These are phyloP conservation scores for Dicerorhinus sumatrensis DNA, from an alignment of 2,113 vertebrate species.

Conservation along the genomic window DNA sequence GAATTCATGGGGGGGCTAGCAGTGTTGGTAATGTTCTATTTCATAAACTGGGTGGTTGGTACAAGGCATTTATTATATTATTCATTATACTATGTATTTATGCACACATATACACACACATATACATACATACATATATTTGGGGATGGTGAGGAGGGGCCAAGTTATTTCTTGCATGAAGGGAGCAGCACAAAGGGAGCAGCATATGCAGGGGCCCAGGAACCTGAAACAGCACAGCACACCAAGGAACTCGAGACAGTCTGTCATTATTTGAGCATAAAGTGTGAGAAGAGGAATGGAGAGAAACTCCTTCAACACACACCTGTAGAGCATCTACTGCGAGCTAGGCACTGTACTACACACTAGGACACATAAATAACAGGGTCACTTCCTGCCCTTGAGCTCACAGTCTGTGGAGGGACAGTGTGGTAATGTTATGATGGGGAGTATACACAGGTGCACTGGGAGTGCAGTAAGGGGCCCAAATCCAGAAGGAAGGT, in stretches of 20 bases:
- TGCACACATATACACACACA: not conserved
- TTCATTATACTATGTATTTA: not conserved
- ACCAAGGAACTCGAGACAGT: not conserved
- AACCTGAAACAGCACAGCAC: not conserved
- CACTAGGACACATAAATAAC: not conserved
- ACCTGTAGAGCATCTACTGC: not conserved
- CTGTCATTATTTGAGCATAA: not conserved
- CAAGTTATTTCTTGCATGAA: not conserved
- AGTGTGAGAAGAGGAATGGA: not conserved
- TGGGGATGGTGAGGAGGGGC: not conserved
- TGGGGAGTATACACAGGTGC: not conserved
- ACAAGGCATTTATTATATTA: not conserved
- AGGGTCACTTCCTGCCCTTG: not conserved
- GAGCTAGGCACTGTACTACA: not conserved
- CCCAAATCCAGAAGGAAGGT: not conserved
- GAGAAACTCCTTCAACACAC: not conserved
- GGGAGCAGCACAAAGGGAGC: not conserved
- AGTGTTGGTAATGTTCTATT: not conserved
- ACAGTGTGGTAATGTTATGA: not conserved
- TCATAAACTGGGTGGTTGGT: not conserved
- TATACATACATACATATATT: too few species aligned
- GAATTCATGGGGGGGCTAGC: not conserved
- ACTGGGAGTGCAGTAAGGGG: not conserved
- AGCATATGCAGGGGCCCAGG: not conserved
- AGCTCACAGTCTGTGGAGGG: not conserved